Conservation (phyloP, 2,888 invertebrate species). For the Andrena camellia region DNA sequence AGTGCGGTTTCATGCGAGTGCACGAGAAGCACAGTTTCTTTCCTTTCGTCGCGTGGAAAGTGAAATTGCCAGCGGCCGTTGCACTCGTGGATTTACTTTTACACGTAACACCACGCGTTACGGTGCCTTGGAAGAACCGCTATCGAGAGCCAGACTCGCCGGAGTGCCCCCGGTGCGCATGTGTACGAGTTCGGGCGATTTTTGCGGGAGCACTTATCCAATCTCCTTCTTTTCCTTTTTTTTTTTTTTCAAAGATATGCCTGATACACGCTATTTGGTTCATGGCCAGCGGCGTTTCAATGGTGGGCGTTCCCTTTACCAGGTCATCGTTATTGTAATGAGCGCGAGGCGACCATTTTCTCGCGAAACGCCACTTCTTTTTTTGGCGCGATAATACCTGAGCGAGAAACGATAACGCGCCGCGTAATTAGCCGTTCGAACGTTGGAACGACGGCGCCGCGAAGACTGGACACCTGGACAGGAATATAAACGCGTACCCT, state of each 20-base stretch:
- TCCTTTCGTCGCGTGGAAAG: constrained; percentile 59
- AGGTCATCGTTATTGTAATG: constrained; percentile 18
- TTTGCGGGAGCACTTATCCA: too few species aligned
- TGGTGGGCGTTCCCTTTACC: constrained; percentile 4
- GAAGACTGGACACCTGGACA: too few species aligned
- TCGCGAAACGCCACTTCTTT: too few species aligned
- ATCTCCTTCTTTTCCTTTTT: too few species aligned
- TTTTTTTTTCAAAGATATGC: too few species aligned
- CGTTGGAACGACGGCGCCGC: too few species aligned
- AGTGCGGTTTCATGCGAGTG: constrained; percentile 21
- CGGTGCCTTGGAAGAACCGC: constrained; percentile 39
- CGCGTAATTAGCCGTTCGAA: not conserved
- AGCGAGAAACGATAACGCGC: constrained; percentile 9
- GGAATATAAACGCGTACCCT: too few species aligned
- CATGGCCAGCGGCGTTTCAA: constrained; percentile 16
- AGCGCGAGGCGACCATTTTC: not conserved
- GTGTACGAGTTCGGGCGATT: too few species aligned
- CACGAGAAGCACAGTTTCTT: constrained; percentile 58
- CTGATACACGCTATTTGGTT: constrained; percentile 13
- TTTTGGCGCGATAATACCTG: constrained; percentile 25
- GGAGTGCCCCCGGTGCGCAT: too few species aligned
- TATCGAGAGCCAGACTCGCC: constrained; percentile 16
- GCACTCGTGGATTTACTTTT: constrained; percentile 57
- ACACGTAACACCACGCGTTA: constrained; percentile 56
- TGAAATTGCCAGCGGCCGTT: constrained; percentile 63